Evolutionary conservation across 2,113 vertebrate species (phyloP).

Genomic region (Martes martes): DNA sequence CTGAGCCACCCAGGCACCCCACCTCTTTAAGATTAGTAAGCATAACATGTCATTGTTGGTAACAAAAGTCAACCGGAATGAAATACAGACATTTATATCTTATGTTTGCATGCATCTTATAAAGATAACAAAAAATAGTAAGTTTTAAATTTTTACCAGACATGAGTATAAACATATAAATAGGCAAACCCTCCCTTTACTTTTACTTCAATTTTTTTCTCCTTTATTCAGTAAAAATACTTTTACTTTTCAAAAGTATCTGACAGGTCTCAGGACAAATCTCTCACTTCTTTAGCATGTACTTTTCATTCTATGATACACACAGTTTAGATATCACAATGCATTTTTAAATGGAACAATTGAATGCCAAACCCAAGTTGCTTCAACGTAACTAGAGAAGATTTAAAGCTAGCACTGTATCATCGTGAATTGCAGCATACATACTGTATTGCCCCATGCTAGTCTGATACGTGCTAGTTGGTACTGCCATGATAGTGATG

Average conservation of each 20-base stretch:
- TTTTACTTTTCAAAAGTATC: slow-evolving; percentile 34
- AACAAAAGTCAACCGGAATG: slow-evolving; percentile 39
- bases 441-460: slow-evolving; percentile 94
- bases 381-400: not conserved
- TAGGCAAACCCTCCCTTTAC: not conserved
- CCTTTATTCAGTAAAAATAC: not conserved
- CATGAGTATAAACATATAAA: slow-evolving; percentile 46
- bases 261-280: slow-evolving; percentile 16
- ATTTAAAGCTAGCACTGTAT: slow-evolving; percentile 11
- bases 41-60: slow-evolving; percentile 8
- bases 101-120: slow-evolving; percentile 5
- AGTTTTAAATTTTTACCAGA: slow-evolving; percentile 7
- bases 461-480: slow-evolving; percentile 91
- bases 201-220: slow-evolving; percentile 29
- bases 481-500: slow-evolving; percentile 79
- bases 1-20: too few relatives aligned
- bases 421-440: slow-evolving; percentile 75
- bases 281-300: not conserved
- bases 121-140: slow-evolving; percentile 42
- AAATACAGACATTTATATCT: slow-evolving; percentile 58
- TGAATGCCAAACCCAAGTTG: not conserved
- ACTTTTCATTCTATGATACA: slow-evolving; percentile 4
- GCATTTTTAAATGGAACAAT: not conserved
- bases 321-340: not conserved
- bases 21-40: slow-evolving; percentile 17